Evolutionary conservation across 2,113 vertebrate genomes (phyloP), one percentile per base, ranked within the genome.

Genomic region (Bufo gargarizans): DNA sequence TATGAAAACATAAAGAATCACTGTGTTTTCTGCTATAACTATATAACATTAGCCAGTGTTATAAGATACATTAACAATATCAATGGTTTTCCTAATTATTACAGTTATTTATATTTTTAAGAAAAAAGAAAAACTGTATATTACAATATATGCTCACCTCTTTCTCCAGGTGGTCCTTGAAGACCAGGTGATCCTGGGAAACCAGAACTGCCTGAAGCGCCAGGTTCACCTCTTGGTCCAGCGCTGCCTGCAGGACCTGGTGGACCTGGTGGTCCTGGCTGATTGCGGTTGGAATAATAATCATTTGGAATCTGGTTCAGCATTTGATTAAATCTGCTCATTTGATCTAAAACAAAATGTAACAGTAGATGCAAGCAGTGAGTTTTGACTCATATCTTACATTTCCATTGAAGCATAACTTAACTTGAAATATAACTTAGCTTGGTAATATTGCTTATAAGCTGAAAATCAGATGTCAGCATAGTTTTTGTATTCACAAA

Each of bases 261-360:
- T 0, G 96, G 96, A 0, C 98, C 98, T 0, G 97, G 90, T 0
- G 98, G 97, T 11, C 98, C 98, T 0, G 97, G 97, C 86, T 94
- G 96, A 88, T 95, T 97, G 85, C 95, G 94, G 85, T 72, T 96
- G n/a, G 94, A 96, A 89, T 96, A 96, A 87, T 97, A 95, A 87
- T 94, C 94, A 0, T 95, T 98, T 0, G 98, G 98, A 90, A 99
- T 98, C 93, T 99, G 98, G 93, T 99, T 99, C 91, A 99, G 90
- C 93, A 99, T 94, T 77, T 97, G 95, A 91, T 95, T 97, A 91
- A 99, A 96, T n/a, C 97, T 95, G 87, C 90, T 94, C 97, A 99
- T 99, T 93, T 99, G 98, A 67, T 95, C 98, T 99, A 47, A 67
- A 33, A 13, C 69, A 55, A 33, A 7, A 81, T 22, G 69, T 87